Percentiles rank a stretch among this genome's conserved stretches.
phyloP scores from a whole-genome alignment of 1,140 invertebrate species.

The Metaphire vulgaris region DNA sequence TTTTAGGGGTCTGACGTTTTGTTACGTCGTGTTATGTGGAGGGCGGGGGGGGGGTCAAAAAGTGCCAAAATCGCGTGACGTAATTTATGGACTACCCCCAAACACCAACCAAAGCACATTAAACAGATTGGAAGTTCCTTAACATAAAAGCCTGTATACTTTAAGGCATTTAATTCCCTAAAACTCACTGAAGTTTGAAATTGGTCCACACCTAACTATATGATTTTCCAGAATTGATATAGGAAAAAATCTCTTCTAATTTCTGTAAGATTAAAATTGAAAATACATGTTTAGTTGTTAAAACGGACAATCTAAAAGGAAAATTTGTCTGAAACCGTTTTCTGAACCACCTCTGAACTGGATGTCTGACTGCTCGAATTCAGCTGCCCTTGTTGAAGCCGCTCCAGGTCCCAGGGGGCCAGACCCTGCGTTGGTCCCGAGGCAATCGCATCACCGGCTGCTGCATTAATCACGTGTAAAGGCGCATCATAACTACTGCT shows the following conservation, averaged over 20 bases:
- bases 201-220: too few relatives aligned
- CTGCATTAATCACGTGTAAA: not conserved
- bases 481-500: not conserved
- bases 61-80: too few relatives aligned
- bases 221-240: too few relatives aligned
- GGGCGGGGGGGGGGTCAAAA: too few relatives aligned
- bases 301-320: not conserved
- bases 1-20: too few relatives aligned
- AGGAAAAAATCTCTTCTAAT: not conserved
- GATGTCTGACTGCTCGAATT: not conserved
- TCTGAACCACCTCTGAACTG: not conserved
- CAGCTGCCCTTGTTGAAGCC: not conserved
- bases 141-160: too few relatives aligned
- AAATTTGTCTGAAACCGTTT: not conserved
- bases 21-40: too few relatives aligned
- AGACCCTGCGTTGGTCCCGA: not conserved
- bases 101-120: too few relatives aligned
- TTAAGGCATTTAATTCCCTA: too few relatives aligned
- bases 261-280: not conserved
- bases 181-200: too few relatives aligned
- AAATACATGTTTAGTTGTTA: not conserved
- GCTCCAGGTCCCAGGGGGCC: not conserved
- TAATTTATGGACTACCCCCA: too few relatives aligned
- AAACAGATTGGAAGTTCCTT: too few relatives aligned
- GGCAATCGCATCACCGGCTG: not conserved